Evolutionary conservation across 92 coral and sea anemone genomes (phyloP).

Genomic region (Siderastrea siderea): DNA sequence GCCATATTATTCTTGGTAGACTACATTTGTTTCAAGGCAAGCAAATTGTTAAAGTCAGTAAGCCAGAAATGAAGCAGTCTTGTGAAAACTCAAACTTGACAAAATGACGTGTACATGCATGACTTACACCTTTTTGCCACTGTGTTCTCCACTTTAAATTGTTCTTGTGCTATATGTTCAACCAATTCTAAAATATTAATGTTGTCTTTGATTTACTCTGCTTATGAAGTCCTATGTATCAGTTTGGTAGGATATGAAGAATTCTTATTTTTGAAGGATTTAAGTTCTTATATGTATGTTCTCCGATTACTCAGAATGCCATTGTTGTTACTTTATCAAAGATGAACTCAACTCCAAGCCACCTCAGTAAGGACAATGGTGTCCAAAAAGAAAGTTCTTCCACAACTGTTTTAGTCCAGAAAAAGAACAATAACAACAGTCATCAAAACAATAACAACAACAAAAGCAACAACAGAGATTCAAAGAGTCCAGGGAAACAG

Average conservation of each 20-base stretch:
- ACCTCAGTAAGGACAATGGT: conserved; percentile 42
- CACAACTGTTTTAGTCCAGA: neutral
- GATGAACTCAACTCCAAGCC: conserved; percentile 4
- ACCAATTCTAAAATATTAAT: neutral
- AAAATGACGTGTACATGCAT: too few relatives aligned
- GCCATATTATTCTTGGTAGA: too few relatives aligned
- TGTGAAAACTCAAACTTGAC: too few relatives aligned
- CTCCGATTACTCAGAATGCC: conserved; percentile 21
- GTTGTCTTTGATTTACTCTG: neutral
- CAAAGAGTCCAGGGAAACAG: conserved; percentile 16
- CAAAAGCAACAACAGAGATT: neutral
- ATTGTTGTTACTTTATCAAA: conserved; percentile 40
- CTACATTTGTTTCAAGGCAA: too few relatives aligned
- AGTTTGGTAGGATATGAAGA: too few relatives aligned
- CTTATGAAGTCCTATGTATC: too few relatives aligned
- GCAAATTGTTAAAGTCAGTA: too few relatives aligned
- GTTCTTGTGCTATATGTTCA: neutral
- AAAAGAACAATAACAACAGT: conserved; percentile 38
- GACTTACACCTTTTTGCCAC: too few relatives aligned
- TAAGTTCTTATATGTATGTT: too few relatives aligned
- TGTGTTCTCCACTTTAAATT: too few relatives aligned
- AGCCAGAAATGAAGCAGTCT: too few relatives aligned
- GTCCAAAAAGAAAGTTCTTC: conserved; percentile 23
- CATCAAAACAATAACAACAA: conserved; percentile 31
- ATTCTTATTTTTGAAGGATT: too few relatives aligned